Evolutionary conservation across 1,140 invertebrate genomes (phyloP).

Genomic region (Nasonia longicornis): DNA sequence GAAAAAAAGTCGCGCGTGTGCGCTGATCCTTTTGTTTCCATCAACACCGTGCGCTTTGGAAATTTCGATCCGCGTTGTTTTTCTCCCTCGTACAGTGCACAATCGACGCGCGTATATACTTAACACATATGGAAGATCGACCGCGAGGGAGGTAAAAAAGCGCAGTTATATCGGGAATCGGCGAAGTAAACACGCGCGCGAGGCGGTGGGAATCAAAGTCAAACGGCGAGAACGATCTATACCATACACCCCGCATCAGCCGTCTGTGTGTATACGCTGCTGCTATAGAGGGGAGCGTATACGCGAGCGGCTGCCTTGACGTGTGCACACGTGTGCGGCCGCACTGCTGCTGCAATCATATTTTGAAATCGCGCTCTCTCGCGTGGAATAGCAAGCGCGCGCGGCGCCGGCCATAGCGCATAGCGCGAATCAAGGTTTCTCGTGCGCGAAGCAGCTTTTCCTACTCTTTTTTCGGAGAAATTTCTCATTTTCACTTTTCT

Average conservation of each 20-base stretch:
- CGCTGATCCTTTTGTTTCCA: no score
- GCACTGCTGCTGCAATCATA: neutral
- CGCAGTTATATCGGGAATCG: neutral
- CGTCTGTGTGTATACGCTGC: neutral
- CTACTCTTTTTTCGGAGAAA: neutral
- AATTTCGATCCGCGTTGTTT: no score
- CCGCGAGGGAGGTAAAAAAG: neutral
- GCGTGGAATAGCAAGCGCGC: neutral
- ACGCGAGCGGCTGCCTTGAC: neutral
- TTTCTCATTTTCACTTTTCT: conserved; percentile 1
- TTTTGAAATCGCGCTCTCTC: conserved; percentile 20
- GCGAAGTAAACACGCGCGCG: neutral
- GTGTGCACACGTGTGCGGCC: conserved; percentile 7
- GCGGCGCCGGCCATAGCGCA: neutral
- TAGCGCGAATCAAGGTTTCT: neutral
- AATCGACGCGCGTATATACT: no score
- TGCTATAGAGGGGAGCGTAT: neutral
- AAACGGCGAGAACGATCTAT: neutral
- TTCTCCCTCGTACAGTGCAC: no score
- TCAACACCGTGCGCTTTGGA: no score
- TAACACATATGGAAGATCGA: no score
- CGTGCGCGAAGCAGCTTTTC: neutral
- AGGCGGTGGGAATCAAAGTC: neutral
- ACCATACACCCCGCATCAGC: neutral
- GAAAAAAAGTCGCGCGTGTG: no score